A percentile compares a stretch with the other conserved stretches of the same genome.
Evolutionary conservation across 2,797 vertebrate species (phyloP).

Genomic region (Ambastaia sidthimunki): DNA sequence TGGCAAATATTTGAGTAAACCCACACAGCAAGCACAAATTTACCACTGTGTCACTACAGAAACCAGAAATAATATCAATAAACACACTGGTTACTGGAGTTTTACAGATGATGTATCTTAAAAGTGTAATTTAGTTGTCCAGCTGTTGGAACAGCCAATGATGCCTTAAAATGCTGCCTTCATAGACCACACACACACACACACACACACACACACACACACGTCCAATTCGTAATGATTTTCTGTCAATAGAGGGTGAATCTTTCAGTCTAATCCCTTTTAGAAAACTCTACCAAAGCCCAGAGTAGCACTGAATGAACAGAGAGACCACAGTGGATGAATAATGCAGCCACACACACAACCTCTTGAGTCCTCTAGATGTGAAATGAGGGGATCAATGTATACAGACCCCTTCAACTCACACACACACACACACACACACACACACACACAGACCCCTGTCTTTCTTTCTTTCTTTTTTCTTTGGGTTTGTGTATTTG

Average conservation of each 20-base stretch:
- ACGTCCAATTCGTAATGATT: constrained; percentile 10
- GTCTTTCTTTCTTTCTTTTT: constrained; percentile 5
- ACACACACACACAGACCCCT: constrained; percentile 2
- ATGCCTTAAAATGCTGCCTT: not conserved
- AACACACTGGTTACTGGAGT: not conserved
- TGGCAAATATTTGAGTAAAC: not conserved
- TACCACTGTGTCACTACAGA: no score
- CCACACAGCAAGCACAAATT: no score
- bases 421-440: not conserved
- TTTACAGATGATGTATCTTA: not conserved
- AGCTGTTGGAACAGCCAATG: not conserved
- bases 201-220: not conserved
- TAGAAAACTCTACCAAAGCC: constrained; percentile 63
- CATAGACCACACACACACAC: not conserved
- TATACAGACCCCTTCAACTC: not conserved
- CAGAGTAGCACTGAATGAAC: constrained; percentile 11
- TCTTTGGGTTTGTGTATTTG: not conserved
- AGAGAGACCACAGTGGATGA: constrained; percentile 18
- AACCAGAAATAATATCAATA: no score
- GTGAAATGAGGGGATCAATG: constrained; percentile 15
- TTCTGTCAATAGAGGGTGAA: constrained; percentile 56
- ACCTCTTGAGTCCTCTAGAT: constrained; percentile 5
- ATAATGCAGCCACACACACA: constrained; percentile 54
- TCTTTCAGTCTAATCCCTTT: constrained; percentile 62
- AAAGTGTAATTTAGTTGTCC: not conserved